phyloP scores from a whole-genome alignment of 1,140 invertebrate genomes.

The Geopemphigus sp. region DNA sequence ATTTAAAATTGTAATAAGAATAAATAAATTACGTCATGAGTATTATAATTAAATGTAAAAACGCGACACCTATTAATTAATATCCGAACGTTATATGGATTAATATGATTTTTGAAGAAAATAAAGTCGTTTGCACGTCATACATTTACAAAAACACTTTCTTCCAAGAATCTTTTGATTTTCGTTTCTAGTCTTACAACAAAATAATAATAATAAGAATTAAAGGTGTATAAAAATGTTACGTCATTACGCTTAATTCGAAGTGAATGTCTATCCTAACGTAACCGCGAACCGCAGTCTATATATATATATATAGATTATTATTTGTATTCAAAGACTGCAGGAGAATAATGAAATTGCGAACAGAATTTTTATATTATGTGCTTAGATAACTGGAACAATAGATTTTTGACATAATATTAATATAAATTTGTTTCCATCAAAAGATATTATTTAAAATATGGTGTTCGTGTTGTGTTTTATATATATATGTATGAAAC shows the following conservation, averaged over 20 bases:
- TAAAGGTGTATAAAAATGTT: slow-evolving; percentile 33
- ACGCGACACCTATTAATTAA: too few relatives aligned
- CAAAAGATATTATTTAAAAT: neutral
- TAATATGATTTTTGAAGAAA: neutral
- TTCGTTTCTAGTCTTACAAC: slow-evolving; percentile 1
- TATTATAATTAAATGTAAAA: too few relatives aligned
- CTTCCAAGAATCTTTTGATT: slow-evolving; percentile 22
- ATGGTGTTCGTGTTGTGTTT: neutral
- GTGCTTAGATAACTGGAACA: slow-evolving; percentile 44
- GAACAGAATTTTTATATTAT: slow-evolving; percentile 27
- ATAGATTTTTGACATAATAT: slow-evolving; percentile 29
- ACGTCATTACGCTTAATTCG: slow-evolving; percentile 37
- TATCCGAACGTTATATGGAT: neutral
- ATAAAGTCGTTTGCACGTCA: neutral
- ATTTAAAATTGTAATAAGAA: too few relatives aligned
- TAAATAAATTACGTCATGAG: too few relatives aligned
- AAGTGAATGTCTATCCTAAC: slow-evolving; percentile 37
- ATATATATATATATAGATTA: slow-evolving; percentile 10
- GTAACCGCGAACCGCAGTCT: slow-evolving; percentile 38
- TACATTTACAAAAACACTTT: slow-evolving; percentile 18
- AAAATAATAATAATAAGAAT: slow-evolving; percentile 5
- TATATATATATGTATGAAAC: neutral
- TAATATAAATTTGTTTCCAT: neutral
- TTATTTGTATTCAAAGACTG: slow-evolving; percentile 30
- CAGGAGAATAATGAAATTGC: slow-evolving; percentile 36